Evolutionary conservation across 2,113 vertebrate species (phyloP), one percentile per base, ranked within the genome.

Genomic region (Neofelis nebulosa): DNA sequence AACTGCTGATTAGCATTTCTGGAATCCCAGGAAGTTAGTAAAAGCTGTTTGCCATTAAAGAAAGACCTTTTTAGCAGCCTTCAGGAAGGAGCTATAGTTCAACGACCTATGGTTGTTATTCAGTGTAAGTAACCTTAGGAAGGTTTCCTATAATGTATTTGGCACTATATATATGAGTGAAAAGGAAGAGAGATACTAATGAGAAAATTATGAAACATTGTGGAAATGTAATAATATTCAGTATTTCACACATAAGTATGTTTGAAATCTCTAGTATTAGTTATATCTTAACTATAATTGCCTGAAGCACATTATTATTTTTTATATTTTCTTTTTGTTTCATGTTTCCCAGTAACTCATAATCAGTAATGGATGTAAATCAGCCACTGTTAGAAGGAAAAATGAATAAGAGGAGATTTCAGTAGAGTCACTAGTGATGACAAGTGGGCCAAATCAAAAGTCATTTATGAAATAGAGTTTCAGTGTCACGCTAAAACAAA

Each of bases 1-100:
- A 99, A 99, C 98, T 99, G 99, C 98, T 99, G 99, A 99, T 99
- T 98, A 99, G 98, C 98, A 99, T 99, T 99, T 99, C 98, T 99
- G 98, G 98, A 98, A 98, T 98, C 97, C 96, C 6, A 36, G 97
- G 91, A 99, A 99, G 98, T 98, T 98, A 97, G 97, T 55, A 97
- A 97, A 98, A 98, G 95, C 97, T 98, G 92, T 98, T 98, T 98
- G 97, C 97, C 97, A 97, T 94, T 98, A 98, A 98, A 98, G 93
- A 98, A 97, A 98, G 98, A 98, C 93, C 98, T 98, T 98, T 95
- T n/a, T 91, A 84, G 83, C 95, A 95, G 92, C 38, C 92, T 97
- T 95, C 61, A n/a, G 0, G 2, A 96, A 97, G 76, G 18, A 83
- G 23, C 45, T 0, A 5, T 41, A 94, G 94, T 65, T 8, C 89